These are phyloP conservation scores for Probaryconus sp. DNA, from an alignment of 1,140 invertebrate species.

Conservation along the genomic window DNA sequence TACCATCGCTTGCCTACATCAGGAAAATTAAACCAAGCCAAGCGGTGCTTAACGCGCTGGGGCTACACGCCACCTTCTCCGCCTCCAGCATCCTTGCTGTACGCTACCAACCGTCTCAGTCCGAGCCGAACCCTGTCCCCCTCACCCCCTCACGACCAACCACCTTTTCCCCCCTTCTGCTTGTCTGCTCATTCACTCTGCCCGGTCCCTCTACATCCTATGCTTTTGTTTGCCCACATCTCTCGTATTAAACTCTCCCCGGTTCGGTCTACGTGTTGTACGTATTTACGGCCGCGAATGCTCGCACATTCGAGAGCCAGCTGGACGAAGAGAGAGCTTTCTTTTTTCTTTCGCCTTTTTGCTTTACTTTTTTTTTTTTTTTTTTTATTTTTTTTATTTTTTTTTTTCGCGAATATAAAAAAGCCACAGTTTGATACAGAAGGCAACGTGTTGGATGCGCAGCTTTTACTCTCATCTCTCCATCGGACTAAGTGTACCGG, in stretches of 20 bases:
- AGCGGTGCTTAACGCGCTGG: constrained; percentile 78
- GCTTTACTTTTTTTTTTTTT: too few species aligned
- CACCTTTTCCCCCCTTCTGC: constrained; percentile 17
- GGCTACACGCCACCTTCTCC: constrained; percentile 73
- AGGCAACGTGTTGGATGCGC: constrained; percentile 54
- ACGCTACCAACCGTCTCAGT: constrained; percentile 51
- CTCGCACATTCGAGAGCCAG: constrained; percentile 14
- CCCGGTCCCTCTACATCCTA: constrained; percentile 67
- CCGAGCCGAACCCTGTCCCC: too few species aligned
- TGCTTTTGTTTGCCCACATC: constrained; percentile 78
- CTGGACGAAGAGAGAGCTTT: constrained; percentile 17
- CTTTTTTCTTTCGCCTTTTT: constrained; percentile 11
- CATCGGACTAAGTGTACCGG: constrained; percentile 51
- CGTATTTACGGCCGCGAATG: constrained; percentile 17
- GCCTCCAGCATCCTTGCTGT: constrained; percentile 64
- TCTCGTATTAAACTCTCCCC: constrained; percentile 73
- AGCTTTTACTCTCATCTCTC: constrained; percentile 54
- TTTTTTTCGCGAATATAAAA: constrained; percentile 33
- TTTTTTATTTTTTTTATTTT: too few species aligned
- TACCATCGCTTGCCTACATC: constrained; percentile 77
- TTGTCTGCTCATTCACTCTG: constrained; percentile 69
- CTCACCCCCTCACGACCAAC: constrained; percentile 36
- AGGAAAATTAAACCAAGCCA: constrained; percentile 79
- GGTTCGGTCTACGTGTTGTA: constrained; percentile 8
- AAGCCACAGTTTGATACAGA: constrained; percentile 55